These are phyloP conservation scores for Pseudomyrmex gracilis DNA, from an alignment of 1,140 invertebrate species.

Conservation along the genomic window DNA sequence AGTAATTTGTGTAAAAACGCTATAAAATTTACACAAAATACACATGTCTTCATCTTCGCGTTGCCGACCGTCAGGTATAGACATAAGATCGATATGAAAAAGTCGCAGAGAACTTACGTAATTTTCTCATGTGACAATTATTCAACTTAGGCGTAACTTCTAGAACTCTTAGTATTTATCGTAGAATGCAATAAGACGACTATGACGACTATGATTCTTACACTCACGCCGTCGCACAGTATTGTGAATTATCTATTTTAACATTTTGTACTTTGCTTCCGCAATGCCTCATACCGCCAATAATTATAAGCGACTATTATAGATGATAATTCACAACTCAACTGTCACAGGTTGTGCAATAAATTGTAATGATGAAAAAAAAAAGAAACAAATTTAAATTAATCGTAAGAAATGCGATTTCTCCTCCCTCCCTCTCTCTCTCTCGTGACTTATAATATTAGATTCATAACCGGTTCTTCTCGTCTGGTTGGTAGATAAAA, in stretches of 20 bases:
- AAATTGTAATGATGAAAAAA: neutral
- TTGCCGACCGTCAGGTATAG: neutral
- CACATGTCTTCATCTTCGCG: too few species aligned
- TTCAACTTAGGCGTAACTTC: too few species aligned
- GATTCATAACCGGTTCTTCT: constrained; percentile 16
- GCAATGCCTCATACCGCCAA: neutral
- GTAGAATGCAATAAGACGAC: too few species aligned
- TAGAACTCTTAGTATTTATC: too few species aligned
- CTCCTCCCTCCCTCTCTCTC: too few species aligned
- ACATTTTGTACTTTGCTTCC: constrained; percentile 23
- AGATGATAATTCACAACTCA: constrained; percentile 34
- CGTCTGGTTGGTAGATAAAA: neutral
- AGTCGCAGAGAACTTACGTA: constrained; percentile 34
- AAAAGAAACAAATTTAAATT: constrained; percentile 30
- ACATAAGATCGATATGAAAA: constrained; percentile 36
- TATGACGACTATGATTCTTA: too few species aligned
- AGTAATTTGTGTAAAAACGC: too few species aligned
- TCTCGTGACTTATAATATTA: constrained; percentile 6
- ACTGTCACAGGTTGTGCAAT: neutral
- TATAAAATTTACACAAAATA: too few species aligned
- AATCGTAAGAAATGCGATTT: neutral
- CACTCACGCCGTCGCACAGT: neutral
- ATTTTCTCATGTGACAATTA: too few species aligned
- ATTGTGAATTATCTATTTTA: constrained; percentile 48
- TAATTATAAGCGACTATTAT: constrained; percentile 21